These are phyloP conservation scores for Tetropium fuscum DNA, from an alignment of 2,888 invertebrate species.

Conservation along the genomic window DNA sequence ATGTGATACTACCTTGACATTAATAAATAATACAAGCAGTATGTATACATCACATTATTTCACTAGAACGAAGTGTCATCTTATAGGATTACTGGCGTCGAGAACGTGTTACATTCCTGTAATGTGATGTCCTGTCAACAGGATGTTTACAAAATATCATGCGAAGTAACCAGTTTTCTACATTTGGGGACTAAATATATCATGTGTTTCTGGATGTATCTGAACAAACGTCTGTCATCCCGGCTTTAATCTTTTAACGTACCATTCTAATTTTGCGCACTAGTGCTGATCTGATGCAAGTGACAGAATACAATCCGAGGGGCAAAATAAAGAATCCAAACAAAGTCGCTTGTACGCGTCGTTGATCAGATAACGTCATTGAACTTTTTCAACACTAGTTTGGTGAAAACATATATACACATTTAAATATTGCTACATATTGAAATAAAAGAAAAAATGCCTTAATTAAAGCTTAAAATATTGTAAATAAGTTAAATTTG, in stretches of 20 bases:
- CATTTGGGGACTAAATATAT: slow-evolving; percentile 28
- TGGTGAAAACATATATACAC: background rate
- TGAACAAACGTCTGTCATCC: slow-evolving; percentile 50
- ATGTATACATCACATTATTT: slow-evolving; percentile 10
- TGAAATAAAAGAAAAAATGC: too few species aligned
- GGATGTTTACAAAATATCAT: slow-evolving; percentile 31
- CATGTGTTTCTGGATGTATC: slow-evolving; percentile 38
- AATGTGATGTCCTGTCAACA: slow-evolving; percentile 33
- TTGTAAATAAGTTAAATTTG: too few species aligned
- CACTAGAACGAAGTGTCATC: slow-evolving; percentile 19
- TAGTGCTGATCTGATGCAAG: slow-evolving; percentile 45
- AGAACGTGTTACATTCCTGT: slow-evolving; percentile 23
- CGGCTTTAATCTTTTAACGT: slow-evolving; percentile 61
- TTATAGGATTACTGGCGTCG: slow-evolving; percentile 22
- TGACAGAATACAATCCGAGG: slow-evolving; percentile 31
- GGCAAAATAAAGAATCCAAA: slow-evolving; percentile 3
- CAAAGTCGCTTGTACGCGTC: slow-evolving; percentile 1
- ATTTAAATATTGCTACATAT: too few species aligned
- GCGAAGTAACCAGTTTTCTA: slow-evolving; percentile 22
- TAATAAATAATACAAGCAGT: too few species aligned
- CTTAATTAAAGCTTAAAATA: too few species aligned
- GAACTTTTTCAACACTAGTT: too few species aligned
- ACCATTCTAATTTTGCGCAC: slow-evolving; percentile 62
- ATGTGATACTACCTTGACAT: too few species aligned
- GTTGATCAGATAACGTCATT: slow-evolving; percentile 1